Evolutionary conservation across 2,888 invertebrate species (phyloP), one percentile per base, ranked within the genome.

Genomic region (Ommatoiulus sabulosus): DNA sequence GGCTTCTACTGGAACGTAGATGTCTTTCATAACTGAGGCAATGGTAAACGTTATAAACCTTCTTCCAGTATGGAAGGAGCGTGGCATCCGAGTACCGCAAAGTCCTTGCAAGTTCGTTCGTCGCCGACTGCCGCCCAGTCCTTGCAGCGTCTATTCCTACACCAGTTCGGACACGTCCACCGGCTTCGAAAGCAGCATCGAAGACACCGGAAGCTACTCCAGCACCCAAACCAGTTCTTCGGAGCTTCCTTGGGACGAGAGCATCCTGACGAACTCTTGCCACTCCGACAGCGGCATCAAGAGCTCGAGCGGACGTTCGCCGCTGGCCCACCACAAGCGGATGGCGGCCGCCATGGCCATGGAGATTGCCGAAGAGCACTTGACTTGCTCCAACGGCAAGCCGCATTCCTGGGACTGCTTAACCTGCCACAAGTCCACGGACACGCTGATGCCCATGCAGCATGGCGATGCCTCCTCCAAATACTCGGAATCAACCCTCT

Each of bases 241-340:
- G 10, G 89, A 89, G 35, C 88, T 89, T 43, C 86, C 89, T 12
- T 89, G 89, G 89, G 89, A 89, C 84, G 89, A 87, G 24, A 86
- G 48, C 84, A 85, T 89, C 24, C 44, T 89, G 88, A 89, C 89
- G 46, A 89, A 85, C 46, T 89, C 89, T 17, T 89, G 89, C 84
- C 89, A 87, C 24, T 89, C 89, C 15, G 89, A 89, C 87, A 89
- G 89, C 43, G 89, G 89, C 57, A 89, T 89, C 52, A 87, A 89
- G 44, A 89, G 89, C 52, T 48, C 85, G 63, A 63, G 87, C 10
- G 84, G 87, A 6, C 57, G 46, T 15, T 89, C 88, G 7, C 88
- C 87, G 20, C 35, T 84, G 5, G 10, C 85, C n/a, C 88, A 44
- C 48, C 88, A 43, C 24, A 46, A 85, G n/a, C 80, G 44, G n/a